These are phyloP conservation scores for Mastomys coucha DNA, from an alignment of 2,113 vertebrate genomes.

Conservation along the genomic window DNA sequence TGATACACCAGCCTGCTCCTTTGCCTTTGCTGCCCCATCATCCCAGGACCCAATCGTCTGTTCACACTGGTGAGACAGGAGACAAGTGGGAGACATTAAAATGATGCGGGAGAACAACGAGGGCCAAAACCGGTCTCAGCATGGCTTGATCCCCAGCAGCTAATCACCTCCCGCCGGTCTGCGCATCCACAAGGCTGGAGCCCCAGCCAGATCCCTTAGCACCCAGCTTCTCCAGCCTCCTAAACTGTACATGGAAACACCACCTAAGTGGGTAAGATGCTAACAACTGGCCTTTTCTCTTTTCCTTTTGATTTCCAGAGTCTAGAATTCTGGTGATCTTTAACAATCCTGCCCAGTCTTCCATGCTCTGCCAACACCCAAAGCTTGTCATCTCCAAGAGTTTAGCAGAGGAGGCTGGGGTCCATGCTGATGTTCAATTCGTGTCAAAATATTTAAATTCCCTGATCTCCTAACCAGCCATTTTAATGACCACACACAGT, in stretches of 20 bases:
- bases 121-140: neutral
- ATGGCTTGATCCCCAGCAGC: neutral
- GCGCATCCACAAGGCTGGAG: neutral
- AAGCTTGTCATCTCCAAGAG: neutral
- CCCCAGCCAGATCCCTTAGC: neutral
- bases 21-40: neutral
- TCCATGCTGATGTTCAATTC: neutral
- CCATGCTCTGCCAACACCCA: neutral
- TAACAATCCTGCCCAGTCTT: neutral
- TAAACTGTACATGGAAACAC: neutral
- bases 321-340: neutral
- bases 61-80: neutral
- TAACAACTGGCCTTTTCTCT: neutral
- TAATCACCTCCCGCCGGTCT: accelerated
- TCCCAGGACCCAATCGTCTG: neutral
- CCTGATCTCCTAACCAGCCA: neutral
- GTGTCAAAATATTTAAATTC: neutral
- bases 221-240: neutral
- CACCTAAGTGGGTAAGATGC: neutral
- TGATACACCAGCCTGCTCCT: neutral
- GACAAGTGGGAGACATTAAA: neutral
- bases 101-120: neutral
- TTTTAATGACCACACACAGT: neutral
- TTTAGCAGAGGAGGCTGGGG: neutral
- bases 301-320: neutral